Evolutionary conservation across 2,113 vertebrate species (phyloP), one percentile per base, ranked within the genome.

Genomic region (Clarias macrocephalus): DNA sequence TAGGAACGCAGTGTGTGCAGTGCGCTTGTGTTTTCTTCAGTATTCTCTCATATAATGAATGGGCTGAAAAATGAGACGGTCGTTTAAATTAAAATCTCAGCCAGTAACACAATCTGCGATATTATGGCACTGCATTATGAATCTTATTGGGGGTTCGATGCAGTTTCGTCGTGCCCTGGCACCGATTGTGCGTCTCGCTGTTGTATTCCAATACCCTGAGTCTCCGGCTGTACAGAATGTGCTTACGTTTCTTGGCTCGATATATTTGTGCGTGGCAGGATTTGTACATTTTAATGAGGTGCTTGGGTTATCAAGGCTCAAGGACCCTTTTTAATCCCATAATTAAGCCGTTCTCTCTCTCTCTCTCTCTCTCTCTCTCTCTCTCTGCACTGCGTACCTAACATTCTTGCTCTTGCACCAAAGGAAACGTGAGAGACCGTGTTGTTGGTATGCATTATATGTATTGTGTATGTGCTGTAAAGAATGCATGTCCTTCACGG

Each of bases 401-500:
- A 68, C 21, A 18, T 80, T 56, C 59, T 63, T 75, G 54, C 66
- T 63, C 66, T 63, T 42, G 37, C 48, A 84, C 80, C 86, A 76
- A 81, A 73, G 63, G 85, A 86, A 90, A 93, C 77, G 89, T 88
- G 93, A 93, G 94, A 66, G 91, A 90, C 91, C 91, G 92, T 88
- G 86, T 56, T 83, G 73, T 56, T n/a, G 72, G 52, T 66, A n/a
- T 68, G 23, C 72, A 81, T 30, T 62, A 5, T 81, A 25, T 12
- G 28, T 23, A 59, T 72, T 80, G 54, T 85, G 33, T 85, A 23
- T 85, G 28, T 89, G 66, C 52, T 81, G n/a, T 33, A 86, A 90
- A 72, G 80, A 91, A 86, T 83, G 86, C 92, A 90, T 92, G 88
- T 95, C 90, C 95, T 94, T 97, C 79, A 85, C 13, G 23, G 85